Evolutionary conservation across 1,140 invertebrate genomes (phyloP), one percentile per base, ranked within the genome.

Genomic region (Halotydeus destructor): DNA sequence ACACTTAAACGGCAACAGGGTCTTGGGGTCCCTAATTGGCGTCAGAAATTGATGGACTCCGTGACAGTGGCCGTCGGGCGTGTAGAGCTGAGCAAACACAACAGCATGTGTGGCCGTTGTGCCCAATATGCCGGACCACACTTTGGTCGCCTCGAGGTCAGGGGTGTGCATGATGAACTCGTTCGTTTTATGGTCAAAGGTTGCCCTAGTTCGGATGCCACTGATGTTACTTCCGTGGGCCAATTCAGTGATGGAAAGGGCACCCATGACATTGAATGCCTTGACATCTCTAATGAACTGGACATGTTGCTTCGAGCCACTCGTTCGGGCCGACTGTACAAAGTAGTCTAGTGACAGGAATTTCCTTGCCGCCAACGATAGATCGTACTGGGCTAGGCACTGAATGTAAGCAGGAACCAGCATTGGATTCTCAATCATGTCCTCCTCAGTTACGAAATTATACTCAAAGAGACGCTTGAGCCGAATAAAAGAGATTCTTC

Each of bases 221-320:
- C 81, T 83, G 3, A 80, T 83, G 59, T 96, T 89, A 33, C 80
- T 86, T 1, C 88, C 88, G 64, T 96, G 88, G 30, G 76, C 70
- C 19, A 93, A 67, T 66, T 96, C 88, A n/a, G 88, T 96, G 40
- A 96, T 58, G 2, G 80, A 78, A 59, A 91, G 76, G 55, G 78
- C 83, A 2, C 80, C 76, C 30, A 40, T 24, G 14, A 30, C 74
- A 60, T 78, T 65, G 54, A 73, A 67, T 42, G 69, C 66, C 56
- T 70, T 69, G 16, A 75, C 69, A 9, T 74, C 69, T 48, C 74
- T 64, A 30, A 76, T 63, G 40, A 79, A 69, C 40, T 75, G 66
- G 3, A 63, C 52, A 60, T 89, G 83, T 41, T 73, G 64, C 38
- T 78, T 69, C 0, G 77, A 79, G 22, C 83, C 85, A 46, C 82